Evolutionary conservation across 2,888 invertebrate species (phyloP).

Genomic region (Ectobius pallidus): DNA sequence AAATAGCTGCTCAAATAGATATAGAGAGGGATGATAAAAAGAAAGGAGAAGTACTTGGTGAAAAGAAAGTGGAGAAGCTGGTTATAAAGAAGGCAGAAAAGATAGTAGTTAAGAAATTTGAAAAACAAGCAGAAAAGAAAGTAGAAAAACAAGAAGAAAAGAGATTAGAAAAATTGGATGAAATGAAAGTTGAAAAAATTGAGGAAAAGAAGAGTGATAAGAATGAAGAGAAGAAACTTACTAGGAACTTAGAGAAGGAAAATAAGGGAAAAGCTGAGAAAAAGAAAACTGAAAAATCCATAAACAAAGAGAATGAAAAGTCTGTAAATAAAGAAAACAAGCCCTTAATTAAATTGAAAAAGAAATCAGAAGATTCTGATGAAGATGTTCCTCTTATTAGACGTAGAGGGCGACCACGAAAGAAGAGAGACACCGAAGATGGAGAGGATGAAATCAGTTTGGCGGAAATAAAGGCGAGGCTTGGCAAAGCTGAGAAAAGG

Average conservation of each 20-base stretch:
- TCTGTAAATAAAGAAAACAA: constrained; percentile 43
- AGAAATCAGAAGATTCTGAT: constrained; percentile 50
- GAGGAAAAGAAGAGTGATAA: constrained; percentile 43
- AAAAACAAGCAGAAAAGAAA: constrained; percentile 41
- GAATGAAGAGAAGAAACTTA: constrained; percentile 45
- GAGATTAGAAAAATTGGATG: constrained; percentile 44
- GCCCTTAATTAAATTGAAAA: constrained; percentile 39
- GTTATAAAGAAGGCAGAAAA: constrained; percentile 6
- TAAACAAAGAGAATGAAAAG: constrained; percentile 34
- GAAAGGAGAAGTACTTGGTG: not conserved
- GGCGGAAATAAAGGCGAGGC: constrained; percentile 53
- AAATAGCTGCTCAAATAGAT: constrained; percentile 47
- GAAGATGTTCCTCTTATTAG: constrained; percentile 40
- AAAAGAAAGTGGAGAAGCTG: constrained; percentile 10
- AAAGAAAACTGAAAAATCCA: constrained; percentile 42
- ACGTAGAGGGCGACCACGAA: constrained; percentile 34
- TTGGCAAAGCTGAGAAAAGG: constrained; percentile 57
- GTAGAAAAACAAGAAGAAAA: constrained; percentile 44
- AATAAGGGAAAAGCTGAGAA: constrained; percentile 40
- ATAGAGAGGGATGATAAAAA: constrained; percentile 48
- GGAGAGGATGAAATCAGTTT: constrained; percentile 50
- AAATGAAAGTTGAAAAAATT: no score
- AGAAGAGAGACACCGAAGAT: constrained; percentile 46
- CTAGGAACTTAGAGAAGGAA: constrained; percentile 41
- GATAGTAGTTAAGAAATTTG: constrained; percentile 44